These are phyloP conservation scores for Gymnoscelis rufifasciata DNA, from an alignment of 2,888 invertebrate species.

Conservation along the genomic window DNA sequence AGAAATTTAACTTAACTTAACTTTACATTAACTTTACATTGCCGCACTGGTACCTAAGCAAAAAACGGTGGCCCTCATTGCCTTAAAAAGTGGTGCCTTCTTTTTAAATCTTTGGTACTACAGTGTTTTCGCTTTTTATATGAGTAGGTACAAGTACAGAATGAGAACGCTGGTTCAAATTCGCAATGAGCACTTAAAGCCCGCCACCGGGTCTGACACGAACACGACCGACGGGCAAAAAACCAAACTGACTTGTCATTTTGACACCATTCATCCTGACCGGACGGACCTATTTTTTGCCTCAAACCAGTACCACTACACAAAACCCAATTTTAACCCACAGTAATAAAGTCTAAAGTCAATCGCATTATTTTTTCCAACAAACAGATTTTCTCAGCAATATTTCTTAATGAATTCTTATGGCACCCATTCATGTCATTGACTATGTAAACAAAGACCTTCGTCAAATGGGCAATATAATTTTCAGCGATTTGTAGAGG, in stretches of 20 bases:
- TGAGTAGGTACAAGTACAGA: background rate
- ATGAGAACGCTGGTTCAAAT: background rate
- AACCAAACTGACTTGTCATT: conserved; percentile 68
- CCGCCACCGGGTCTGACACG: conserved; percentile 45
- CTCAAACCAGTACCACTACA: conserved; percentile 2
- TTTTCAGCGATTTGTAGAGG: conserved; percentile 39
- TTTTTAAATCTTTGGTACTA: too few relatives aligned
- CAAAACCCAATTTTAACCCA: conserved; percentile 25
- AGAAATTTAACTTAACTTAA: too few relatives aligned
- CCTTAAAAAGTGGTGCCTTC: too few relatives aligned
- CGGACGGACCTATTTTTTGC: conserved; percentile 53
- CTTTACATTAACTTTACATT: too few relatives aligned
- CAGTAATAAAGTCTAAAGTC: conserved; percentile 32
- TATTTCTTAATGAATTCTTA: conserved; percentile 72
- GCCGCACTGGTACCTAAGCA: too few relatives aligned
- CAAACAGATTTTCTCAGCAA: conserved; percentile 49
- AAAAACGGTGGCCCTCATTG: too few relatives aligned
- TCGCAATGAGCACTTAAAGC: background rate
- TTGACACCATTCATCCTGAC: conserved; percentile 74
- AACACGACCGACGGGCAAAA: conserved; percentile 63
- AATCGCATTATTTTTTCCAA: conserved; percentile 18
- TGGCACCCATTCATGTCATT: conserved; percentile 70
- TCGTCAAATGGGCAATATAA: conserved; percentile 52
- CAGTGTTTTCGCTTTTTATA: too few relatives aligned
- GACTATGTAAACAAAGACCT: conserved; percentile 70